Conservation (phyloP, 2,888 invertebrate species). For the Amphipoea lucens region DNA sequence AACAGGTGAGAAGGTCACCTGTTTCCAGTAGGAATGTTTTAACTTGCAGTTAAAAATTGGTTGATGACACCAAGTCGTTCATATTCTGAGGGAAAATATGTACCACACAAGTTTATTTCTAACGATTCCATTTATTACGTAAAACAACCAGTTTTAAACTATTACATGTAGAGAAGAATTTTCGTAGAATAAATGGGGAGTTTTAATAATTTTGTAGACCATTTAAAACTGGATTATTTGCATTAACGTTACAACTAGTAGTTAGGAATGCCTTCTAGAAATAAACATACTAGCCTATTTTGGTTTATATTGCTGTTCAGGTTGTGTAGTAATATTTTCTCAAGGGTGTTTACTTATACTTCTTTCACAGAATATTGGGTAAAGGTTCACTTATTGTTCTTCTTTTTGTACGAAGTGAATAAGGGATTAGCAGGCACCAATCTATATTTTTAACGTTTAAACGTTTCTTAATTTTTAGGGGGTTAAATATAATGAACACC, state of each 20-base stretch:
- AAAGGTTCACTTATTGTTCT: neutral
- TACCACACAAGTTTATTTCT: conserved; percentile 43
- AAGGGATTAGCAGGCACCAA: neutral
- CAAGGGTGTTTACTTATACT: no score
- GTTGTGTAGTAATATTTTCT: neutral
- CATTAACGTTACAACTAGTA: conserved; percentile 43
- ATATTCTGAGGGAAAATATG: conserved; percentile 32
- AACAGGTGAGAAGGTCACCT: neutral
- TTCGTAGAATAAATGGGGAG: conserved; percentile 58
- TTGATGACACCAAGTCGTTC: conserved; percentile 28
- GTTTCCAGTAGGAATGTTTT: neutral
- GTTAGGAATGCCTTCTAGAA: conserved; percentile 36
- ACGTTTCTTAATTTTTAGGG: neutral
- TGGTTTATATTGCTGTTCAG: neutral
- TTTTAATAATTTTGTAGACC: conserved; percentile 56
- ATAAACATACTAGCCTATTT: conserved; percentile 18
- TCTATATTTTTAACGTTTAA: neutral
- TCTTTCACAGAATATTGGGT: no score
- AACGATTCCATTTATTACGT: conserved; percentile 52
- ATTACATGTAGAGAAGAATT: conserved; percentile 44
- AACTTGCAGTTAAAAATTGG: neutral
- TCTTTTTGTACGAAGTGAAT: no score
- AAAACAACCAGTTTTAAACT: conserved; percentile 56
- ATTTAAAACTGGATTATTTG: conserved; percentile 67
- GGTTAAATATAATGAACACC: no score